Evolutionary conservation across 2,888 invertebrate species (phyloP), one percentile per base, ranked within the genome.

Genomic region (Cryptocephalus moraei): DNA sequence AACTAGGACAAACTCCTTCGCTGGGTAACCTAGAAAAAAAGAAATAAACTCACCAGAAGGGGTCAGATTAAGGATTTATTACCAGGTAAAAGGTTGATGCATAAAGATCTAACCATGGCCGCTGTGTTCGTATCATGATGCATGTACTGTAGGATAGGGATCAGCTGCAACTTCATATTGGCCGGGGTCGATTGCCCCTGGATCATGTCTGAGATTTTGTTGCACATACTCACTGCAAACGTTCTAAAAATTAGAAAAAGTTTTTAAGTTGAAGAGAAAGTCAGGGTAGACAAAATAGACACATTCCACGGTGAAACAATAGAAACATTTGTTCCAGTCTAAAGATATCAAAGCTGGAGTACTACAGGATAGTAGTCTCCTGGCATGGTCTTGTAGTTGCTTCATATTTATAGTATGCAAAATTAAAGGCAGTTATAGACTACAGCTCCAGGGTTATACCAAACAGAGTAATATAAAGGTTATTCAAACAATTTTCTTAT

Each of bases 141-240:
- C 81, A 95, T 95, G 62, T 94, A 89, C 56, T 91, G 84, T 47
- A 96, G 73, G 40, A 95, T 90, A 0, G 92, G 86, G 46, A 96
- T 91, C 8, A 96, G 76, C 61, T 90, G 85, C 22, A 94, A 74
- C 67, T 96, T 91, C 74, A 93, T 86, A 47, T 91, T 89, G 4
- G 92, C 87, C 0, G 94, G 92, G 0, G 94, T 93, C 46, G 91
- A 87, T 60, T 93, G 81, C 38, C 91, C 89, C 64, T 90, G 86
- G 56, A 96, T 92, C 93, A 95, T 95, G 57, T 91, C 88, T 0
- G 92, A 89, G 45, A 97, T 83, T 69, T 94, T 94, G 56, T 90
- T 90, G 65, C 93, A 94, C 84, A 96, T 92, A 49, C 91, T 91
- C 14, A 91, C 85, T 1, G 95, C 93, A 78, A 96, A 96, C n/a